Conservation (phyloP, 2,888 invertebrate species). For the Phengaris arion region DNA sequence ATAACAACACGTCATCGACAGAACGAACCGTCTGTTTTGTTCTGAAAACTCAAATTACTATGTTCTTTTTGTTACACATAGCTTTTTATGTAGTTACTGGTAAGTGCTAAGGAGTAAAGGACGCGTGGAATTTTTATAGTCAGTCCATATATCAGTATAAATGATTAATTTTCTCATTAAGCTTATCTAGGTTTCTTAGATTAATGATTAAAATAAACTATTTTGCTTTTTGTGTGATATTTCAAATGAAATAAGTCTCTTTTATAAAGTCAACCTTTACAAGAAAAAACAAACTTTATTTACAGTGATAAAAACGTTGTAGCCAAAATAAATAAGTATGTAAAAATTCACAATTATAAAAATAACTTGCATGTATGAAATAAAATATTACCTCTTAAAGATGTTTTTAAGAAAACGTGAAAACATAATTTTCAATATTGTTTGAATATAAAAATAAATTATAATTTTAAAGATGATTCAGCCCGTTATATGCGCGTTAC, state of each 20-base stretch:
- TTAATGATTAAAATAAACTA: too few relatives aligned
- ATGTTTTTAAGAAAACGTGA: background rate
- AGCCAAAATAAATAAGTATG: too few relatives aligned
- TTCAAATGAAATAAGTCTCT: too few relatives aligned
- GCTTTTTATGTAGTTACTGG: background rate
- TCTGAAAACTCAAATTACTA: background rate
- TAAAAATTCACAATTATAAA: too few relatives aligned
- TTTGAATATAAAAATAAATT: conserved; percentile 16
- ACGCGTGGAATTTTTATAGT: background rate
- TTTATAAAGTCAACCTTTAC: too few relatives aligned
- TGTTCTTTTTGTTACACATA: background rate
- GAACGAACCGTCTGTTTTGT: background rate
- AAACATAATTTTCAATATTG: background rate
- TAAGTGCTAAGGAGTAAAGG: background rate
- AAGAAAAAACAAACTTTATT: too few relatives aligned
- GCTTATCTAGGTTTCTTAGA: too few relatives aligned
- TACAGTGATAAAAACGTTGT: too few relatives aligned
- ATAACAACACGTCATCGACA: conserved; percentile 9
- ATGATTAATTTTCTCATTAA: too few relatives aligned
- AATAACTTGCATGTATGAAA: too few relatives aligned
- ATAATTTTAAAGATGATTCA: conserved; percentile 26
- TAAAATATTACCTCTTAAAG: too few relatives aligned
- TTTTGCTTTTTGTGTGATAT: too few relatives aligned
- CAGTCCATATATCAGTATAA: background rate
- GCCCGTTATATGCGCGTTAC: conserved; percentile 21